Base-by-base conservation (phyloP, 2,113 vertebrate species). In the Piprites chloris region DNA sequence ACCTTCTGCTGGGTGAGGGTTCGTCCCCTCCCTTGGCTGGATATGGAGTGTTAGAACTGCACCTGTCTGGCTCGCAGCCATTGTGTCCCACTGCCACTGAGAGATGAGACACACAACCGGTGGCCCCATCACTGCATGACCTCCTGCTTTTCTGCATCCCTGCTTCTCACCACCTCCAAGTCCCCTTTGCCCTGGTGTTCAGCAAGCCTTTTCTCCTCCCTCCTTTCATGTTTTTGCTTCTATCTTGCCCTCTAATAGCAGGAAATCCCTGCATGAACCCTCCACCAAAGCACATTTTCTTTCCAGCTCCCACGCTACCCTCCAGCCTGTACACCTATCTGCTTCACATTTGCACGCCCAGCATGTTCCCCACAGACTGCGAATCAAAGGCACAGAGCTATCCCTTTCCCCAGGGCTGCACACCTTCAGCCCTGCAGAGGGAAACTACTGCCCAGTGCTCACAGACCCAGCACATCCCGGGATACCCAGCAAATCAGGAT, bases 301-400 rank as follows among this genome's bases (percentile, higher is more conserved):
- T 80, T 61, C 35, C 66, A 89, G 61, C 66, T 91, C 74, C 73
- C 73, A 71, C 28, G 1, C 68, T 58, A 18, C 69, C 32, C 46
- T 88, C 46, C 53, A 92, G 83, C 58, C 67, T 41, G 18, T 2
- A 0, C 32, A 74, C 76, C 41, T 67, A 63, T 47, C 46, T 66
- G 50, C 50, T 74, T 69, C 50, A 23, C 24, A 47, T 49, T n/a
- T 73, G 49, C 49, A 65, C 6, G 0, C 75, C 37, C 0, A 84
- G 59, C 59, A 61, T 2, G 4, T 39, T 80, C 44, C 68, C 5
- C 2, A 35, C 3, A 2, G 0, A 0, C 81, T 87, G 65, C 42
- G 66, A 49, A 81, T 44, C 46, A 71, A 77, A 93, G 46, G 22
- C 5, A 1, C 0, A 0, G 46, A 81, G 32, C 27, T 1, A 0